Percentiles rank a stretch among this genome's conserved stretches.
Evolutionary conservation across 2,113 vertebrate genomes (phyloP).

Genomic region (Oryzias celebensis): DNA sequence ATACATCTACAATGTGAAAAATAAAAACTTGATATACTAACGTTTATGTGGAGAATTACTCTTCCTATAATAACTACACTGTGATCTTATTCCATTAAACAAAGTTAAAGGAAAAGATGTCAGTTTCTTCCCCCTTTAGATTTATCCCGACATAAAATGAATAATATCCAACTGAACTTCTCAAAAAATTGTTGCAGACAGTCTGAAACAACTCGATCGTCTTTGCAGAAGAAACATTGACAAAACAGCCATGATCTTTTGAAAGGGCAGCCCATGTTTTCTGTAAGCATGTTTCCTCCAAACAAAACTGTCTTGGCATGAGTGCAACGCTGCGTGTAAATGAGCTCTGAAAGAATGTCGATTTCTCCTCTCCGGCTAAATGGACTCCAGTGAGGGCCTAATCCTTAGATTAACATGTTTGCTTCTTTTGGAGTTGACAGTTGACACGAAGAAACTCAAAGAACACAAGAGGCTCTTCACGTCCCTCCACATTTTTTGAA

Average conservation of each 20-base stretch:
- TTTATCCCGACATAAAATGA: too few relatives aligned
- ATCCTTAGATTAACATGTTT: slow-evolving; percentile 1
- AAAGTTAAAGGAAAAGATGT: too few relatives aligned
- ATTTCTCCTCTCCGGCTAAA: slow-evolving; percentile 5
- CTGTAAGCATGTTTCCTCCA: slow-evolving; percentile 64
- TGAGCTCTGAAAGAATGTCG: background rate
- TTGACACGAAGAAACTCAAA: slow-evolving; percentile 4
- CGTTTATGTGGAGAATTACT: too few relatives aligned
- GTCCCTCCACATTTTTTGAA: too few relatives aligned
- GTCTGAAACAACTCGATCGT: background rate
- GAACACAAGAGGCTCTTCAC: too few relatives aligned
- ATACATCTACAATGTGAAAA: too few relatives aligned
- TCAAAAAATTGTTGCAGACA: background rate
- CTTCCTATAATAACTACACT: too few relatives aligned
- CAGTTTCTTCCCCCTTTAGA: too few relatives aligned
- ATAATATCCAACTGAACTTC: background rate
- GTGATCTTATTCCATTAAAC: too few relatives aligned
- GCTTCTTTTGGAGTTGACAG: slow-evolving; percentile 13
- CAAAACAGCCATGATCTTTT: slow-evolving; percentile 64
- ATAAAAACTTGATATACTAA: too few relatives aligned
- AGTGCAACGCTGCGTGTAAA: slow-evolving; percentile 1
- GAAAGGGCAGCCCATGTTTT: slow-evolving; percentile 46
- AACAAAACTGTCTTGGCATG: slow-evolving; percentile 34
- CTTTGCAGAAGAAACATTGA: slow-evolving; percentile 31
- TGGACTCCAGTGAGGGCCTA: slow-evolving; percentile 5